Evolutionary conservation across 2,888 invertebrate genomes (phyloP), one percentile per base, ranked within the genome.

Genomic region (Sinodicranocentrus sp.): DNA sequence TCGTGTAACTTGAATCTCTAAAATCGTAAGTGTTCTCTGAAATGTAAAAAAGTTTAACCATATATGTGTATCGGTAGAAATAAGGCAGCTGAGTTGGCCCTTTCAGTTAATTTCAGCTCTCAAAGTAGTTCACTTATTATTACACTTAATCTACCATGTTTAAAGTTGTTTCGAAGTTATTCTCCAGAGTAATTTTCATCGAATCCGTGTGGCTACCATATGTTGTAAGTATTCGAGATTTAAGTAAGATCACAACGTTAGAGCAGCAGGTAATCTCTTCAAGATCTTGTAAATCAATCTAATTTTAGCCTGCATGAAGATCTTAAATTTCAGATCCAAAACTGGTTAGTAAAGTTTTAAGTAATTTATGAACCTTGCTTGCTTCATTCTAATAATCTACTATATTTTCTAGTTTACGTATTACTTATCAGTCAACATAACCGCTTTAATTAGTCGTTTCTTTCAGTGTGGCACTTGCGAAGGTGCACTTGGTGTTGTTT

Each of bases 221-320:
- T 17, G 15, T 52, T 57, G 25, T 57, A 76, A 65, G 59, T 71
- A 63, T 39, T 61, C 70, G 19, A 76, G 48, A 52, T 63, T 77
- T 67, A 65, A 61, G 70, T 75, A 77, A 75, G 78, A 78, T 78
- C 78, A 78, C 78, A 78, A 78, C 70, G 78, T 78, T 78, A 78
- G 78, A 78, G 70, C 78, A 33, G 78, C 70, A 70, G 78, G 78
- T 39, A 57, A 63, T 68, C 68, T 67, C 33, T n/a, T n/a, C n/a
- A 61, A 17, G 33, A 61, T 61, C 43, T 57, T 48, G 10, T 15
- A 48, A 3, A 33, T n/a, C n/a, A n/a, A n/a, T n/a, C n/a, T 39
- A 39, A 39, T n/a, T 17, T 52, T 15, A 63, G 54, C 75, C 75
- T 76, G 75, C 75, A 13, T 52, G 2, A 76, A 76, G 75, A 76